Percentiles rank a stretch among this genome's conserved stretches.
phyloP scores from a whole-genome alignment of 2,113 vertebrate species.

The Paradoxurus hermaphroditus region DNA sequence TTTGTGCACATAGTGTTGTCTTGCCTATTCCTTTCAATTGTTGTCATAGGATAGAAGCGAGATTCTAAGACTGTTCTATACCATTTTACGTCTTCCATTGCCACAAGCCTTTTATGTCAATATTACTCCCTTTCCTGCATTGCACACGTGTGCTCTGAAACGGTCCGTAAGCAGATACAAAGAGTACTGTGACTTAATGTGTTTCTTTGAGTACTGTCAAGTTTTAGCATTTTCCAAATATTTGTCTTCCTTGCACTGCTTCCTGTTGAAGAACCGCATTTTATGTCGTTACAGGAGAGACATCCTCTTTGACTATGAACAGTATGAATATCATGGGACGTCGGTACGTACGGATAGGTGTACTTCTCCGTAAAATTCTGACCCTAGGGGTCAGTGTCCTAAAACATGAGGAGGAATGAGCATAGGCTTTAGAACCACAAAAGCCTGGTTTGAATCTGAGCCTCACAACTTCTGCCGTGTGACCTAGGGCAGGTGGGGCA shows the following conservation, averaged over 20 bases:
- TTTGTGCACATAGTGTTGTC: neutral
- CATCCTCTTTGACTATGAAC: conserved; percentile 98
- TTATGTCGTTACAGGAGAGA: conserved; percentile 87
- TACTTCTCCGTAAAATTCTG: neutral
- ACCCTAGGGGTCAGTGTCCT: neutral
- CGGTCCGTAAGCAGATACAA: neutral
- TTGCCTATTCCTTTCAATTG: neutral
- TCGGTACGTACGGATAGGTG: conserved; percentile 87
- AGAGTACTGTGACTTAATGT: neutral
- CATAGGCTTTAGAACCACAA: neutral
- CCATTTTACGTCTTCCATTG: neutral
- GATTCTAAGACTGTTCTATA: neutral
- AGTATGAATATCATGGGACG: conserved; percentile 97
- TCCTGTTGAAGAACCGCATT: neutral
- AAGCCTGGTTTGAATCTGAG: neutral
- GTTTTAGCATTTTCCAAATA: neutral
- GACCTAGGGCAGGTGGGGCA: neutral
- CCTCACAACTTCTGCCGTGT: neutral
- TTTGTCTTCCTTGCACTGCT: neutral
- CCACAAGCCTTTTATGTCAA: neutral
- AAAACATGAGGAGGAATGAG: neutral
- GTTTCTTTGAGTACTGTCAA: neutral
- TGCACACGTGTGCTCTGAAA: neutral
- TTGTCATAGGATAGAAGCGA: neutral
- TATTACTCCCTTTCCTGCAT: neutral